Base-by-base conservation (phyloP, 2,113 vertebrate species). In the Chloropsis hardwickii region DNA sequence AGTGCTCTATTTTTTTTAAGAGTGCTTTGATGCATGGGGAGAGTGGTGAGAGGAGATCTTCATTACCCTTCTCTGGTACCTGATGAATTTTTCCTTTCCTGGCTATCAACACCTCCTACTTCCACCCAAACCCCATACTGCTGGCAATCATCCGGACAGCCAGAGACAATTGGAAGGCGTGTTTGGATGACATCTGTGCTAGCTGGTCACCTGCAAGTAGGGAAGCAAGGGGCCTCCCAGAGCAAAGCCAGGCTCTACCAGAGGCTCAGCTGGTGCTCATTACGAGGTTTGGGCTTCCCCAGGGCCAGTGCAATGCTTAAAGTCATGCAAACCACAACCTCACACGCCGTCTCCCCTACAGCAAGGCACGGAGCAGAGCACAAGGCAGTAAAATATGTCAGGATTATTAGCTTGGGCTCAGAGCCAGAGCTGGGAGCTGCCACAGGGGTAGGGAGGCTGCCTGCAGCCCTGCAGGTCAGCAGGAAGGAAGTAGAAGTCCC, bases 401-500 rank as follows among this genome's bases (percentile, higher is more conserved):
- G 84, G 78, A 95, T 95, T 95, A 89, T 91, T 86, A 93, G 84
- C 84, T 29, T 85, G 87, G 92, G 93, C 92, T 96, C 20, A 3
- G 60, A 87, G 93, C 92, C 96, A 97, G 84, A 74, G 73, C 84
- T 81, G 70, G 81, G 81, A 92, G 65, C 92, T 95, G 90, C 87
- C 92, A 84, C 81, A 73, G 67, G 82, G 71, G 83, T 67, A 86
- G 84, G 39, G 90, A 95, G 73, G 84, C 87, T 86, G 72, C 77
- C 91, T 88, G 70, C 73, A 91, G 85, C 81, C 73, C 81, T 69
- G 88, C 82, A 65, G 93, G 94, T 90, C 93, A 92, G 74, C 5
- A 5, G 89, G 72, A 94, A 96, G 89, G 93, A 96, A 94, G 83
- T 81, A 54, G 71, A 95, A 94, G 92, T 92, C 91, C 80, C 91